Base-by-base conservation (phyloP, 1,140 invertebrate genomes). In the Coptotermes formosanus region DNA sequence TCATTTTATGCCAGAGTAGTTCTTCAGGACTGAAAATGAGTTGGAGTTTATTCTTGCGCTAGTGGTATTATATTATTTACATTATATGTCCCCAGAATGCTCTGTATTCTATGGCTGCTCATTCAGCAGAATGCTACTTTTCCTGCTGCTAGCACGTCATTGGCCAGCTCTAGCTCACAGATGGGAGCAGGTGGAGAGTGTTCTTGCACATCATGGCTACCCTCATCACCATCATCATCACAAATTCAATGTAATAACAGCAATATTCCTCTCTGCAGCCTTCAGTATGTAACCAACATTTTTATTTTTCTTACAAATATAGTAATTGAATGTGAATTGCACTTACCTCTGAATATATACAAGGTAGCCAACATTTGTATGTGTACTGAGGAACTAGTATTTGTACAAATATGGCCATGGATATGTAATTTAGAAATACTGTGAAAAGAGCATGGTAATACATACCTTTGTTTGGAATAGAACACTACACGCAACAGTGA, bases 81-180 rank as follows among this genome's bases (percentile, higher is more conserved):
- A 16, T 55, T 12, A 55, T 55, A 21, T 75, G 64, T 75, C n/a
- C n/a, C 25, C 64, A 75, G 64, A 75, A 30, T 75, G 64, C 64
- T n/a, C 64, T 30, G 64, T 75, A 6, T 75, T 75, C 64, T 75
- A 75, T 75, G 64, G 64, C 64, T 75, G 64, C n/a, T 75, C 64
- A 30, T 75, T 75, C 25, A 30, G 64, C 9, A 75, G 64, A 75
- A 75, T 59, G 83, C 45, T 84, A 45, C 83, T 84, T 38, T 84
- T 84, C 45, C 23, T 84, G 83, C 48, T 55, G 30, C 83, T 84
- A 64, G 83, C 83, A 52, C 48, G 48, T 8, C n/a, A 32, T 30
- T 84, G 83, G 83, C 83, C 83, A 32, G 30, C 21, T 25, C 25
- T 84, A 45, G 83, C 83, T 48, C 16, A 7, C 30, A 64, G 59